A percentile compares a stretch with the other conserved stretches of the same genome.
These are phyloP conservation scores for Malacoctenus gilli DNA, from an alignment of 2,797 vertebrate genomes.

Conservation along the genomic window DNA sequence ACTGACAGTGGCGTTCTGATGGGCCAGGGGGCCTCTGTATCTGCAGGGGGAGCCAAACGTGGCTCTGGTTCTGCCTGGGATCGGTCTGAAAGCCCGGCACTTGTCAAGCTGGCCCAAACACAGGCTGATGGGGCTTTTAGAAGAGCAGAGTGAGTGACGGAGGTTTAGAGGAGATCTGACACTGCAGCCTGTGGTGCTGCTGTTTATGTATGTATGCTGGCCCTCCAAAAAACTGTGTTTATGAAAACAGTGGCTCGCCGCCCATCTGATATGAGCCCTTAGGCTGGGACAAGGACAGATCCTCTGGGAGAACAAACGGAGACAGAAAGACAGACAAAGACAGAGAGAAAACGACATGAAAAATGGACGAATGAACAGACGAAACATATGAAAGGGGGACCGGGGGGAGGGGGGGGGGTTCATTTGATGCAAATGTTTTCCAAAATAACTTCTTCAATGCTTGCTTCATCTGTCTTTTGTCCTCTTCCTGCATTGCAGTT, in stretches of 20 bases:
- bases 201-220: slow-evolving; percentile 76
- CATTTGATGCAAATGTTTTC: slow-evolving; percentile 42
- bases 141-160: slow-evolving; percentile 74
- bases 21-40: slow-evolving; percentile 27
- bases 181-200: slow-evolving; percentile 70
- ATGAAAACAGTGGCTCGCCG: slow-evolving; percentile 78
- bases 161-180: slow-evolving; percentile 75
- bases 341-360: slow-evolving; percentile 23
- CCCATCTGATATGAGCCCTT: slow-evolving; percentile 72
- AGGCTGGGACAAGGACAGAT: slow-evolving; percentile 56
- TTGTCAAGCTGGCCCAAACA: slow-evolving; percentile 73
- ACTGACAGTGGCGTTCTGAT: slow-evolving; percentile 55
- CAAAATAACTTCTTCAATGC: slow-evolving; percentile 34
- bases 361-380: slow-evolving; percentile 28
- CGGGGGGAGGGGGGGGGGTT: no score
- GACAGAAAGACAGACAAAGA: slow-evolving; percentile 47
- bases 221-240: slow-evolving; percentile 76
- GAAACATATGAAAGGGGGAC: slow-evolving; percentile 37
- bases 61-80: slow-evolving; percentile 66
- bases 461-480: slow-evolving; percentile 27
- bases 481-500: slow-evolving; percentile 7
- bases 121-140: slow-evolving; percentile 71
- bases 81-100: slow-evolving; percentile 60
- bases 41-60: slow-evolving; percentile 54
- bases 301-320: slow-evolving; percentile 50